Conservation (phyloP, 2,888 invertebrate genomes). For the Caenorhabditis sp. region DNA sequence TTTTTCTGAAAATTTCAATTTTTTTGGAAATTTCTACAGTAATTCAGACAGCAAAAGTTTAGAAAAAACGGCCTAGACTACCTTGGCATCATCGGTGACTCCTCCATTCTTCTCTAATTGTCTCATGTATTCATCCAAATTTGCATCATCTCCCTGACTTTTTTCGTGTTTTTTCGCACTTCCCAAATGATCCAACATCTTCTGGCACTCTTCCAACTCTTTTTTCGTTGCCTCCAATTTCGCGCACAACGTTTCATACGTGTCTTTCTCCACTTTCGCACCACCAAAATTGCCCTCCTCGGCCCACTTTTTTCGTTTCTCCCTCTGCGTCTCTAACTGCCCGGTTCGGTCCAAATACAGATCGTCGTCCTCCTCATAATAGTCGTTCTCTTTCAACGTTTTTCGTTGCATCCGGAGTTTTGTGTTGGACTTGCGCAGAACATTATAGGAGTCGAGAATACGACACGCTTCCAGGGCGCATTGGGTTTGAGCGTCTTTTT, state of each 20-base stretch:
- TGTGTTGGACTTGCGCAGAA: conserved; percentile 74
- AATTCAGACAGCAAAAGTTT: no score
- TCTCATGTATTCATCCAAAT: conserved; percentile 51
- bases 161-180: conserved; percentile 6
- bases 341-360: conserved; percentile 94
- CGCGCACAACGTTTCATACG: conserved; percentile 47
- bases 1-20: not conserved
- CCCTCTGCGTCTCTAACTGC: conserved; percentile 85
- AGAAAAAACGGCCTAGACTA: conserved; percentile 6
- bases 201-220: conserved; percentile 44
- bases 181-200: conserved; percentile 38
- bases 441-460: conserved; percentile 85
- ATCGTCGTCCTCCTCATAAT: conserved; percentile 93
- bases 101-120: conserved; percentile 39
- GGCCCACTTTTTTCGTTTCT: conserved; percentile 78
- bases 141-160: conserved; percentile 17
- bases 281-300: conserved; percentile 22
- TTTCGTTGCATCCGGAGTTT: conserved; percentile 42
- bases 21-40: no score
- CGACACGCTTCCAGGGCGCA: conserved; percentile 94
- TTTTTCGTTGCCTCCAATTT: conserved; percentile 44
- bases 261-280: conserved; percentile 36
- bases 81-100: conserved; percentile 44
- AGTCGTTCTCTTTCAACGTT: conserved; percentile 78
- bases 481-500: conserved; percentile 73